Conservation (phyloP, 2,888 invertebrate genomes). For the Rhamphomyia laevipes region DNA sequence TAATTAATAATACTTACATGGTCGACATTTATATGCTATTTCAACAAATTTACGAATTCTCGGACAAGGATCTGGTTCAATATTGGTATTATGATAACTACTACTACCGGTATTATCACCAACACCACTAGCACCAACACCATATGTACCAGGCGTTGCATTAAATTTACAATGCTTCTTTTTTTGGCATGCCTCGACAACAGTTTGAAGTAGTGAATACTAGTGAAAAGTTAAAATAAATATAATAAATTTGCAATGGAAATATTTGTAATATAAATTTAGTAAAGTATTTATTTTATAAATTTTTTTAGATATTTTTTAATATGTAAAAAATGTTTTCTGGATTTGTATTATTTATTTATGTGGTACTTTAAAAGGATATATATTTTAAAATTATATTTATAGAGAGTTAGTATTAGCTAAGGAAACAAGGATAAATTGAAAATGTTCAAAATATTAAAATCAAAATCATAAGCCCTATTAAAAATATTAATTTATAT, state of each 20-base stretch:
- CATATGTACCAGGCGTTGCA: slow-evolving; percentile 76
- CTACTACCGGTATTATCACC: slow-evolving; percentile 32
- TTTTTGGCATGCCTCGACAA: slow-evolving; percentile 90
- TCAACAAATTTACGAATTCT: slow-evolving; percentile 85
- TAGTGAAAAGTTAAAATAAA: not conserved
- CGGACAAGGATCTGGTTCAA: slow-evolving; percentile 66
- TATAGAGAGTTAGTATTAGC: no score
- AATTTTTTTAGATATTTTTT: no score
- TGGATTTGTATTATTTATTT: no score
- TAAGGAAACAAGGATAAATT: no score
- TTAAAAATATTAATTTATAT: not conserved
- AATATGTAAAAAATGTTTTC: no score
- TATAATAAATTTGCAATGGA: no score
- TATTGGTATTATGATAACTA: slow-evolving; percentile 27
- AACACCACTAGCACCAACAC: slow-evolving; percentile 45
- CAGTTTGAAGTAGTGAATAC: slow-evolving; percentile 85
- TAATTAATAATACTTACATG: slow-evolving; percentile 59
- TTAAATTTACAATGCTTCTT: slow-evolving; percentile 84
- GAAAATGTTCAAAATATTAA: no score
- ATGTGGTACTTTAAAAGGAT: no score
- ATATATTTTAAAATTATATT: no score
- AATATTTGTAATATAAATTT: no score
- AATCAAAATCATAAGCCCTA: no score
- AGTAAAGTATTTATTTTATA: no score
- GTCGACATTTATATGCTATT: slow-evolving; percentile 92